Base-by-base conservation (phyloP, 2,797 vertebrate species). In the Enteromius viviparus region DNA sequence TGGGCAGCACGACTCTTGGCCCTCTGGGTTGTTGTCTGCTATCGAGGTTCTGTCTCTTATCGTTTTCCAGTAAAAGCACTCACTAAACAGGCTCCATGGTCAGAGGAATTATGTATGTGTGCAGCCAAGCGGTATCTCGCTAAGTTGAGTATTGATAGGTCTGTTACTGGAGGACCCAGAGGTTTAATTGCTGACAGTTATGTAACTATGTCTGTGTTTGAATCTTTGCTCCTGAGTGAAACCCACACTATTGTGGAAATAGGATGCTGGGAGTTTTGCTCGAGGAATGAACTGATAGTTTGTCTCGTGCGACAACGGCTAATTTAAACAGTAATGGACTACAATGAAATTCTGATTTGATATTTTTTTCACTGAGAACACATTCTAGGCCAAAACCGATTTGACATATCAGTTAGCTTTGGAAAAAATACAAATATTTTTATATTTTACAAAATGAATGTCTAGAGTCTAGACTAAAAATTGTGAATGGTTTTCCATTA, bases 81-180 rank as follows among this genome's bases (percentile, higher is more conserved):
- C 26, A 32, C 21, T 23, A 40, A 69, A n/a, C 6, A 40, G 42
- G 3, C 49, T 19, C 9, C 15, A 34, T 62, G 55, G 12, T 72
- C 62, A 74, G 58, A 58, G 42, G 47, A 49, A 74, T 85, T 83
- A 82, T 79, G 80, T 49, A 85, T 81, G 77, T 72, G 65, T 84
- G 66, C 66, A 55, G 76, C 29, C 70, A 80, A 55, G 40, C 23
- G 60, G 64, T 69, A 37, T 87, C 45, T 85, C 42, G 47, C 40
- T 65, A 78, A 82, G 79, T 69, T 66, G 58, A 81, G 65, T 82
- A 82, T 84, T 82, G 55, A 82, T 47, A 76, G 64, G 79, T 84
- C 42, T 79, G 49, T 82, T 84, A 68, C 69, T 74, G 26, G 80
- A 79, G 21, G 15, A 81, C 60, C 53, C 45, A 70, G 71, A 76